Conservation (phyloP, 2,888 invertebrate genomes). For the Metalampra italica region DNA sequence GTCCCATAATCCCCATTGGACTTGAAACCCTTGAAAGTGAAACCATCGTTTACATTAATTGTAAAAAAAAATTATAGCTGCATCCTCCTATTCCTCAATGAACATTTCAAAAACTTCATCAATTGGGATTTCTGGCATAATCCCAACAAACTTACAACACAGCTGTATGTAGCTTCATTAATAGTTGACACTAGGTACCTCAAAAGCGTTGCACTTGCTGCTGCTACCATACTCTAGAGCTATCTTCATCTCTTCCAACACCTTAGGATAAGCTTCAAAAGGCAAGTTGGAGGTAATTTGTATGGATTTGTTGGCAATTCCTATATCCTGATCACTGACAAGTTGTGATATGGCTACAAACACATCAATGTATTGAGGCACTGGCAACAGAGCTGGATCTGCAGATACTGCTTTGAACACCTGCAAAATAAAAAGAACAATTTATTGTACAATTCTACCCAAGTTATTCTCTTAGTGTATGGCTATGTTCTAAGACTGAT, state of each 20-base stretch:
- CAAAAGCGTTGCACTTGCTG: slow-evolving; percentile 83
- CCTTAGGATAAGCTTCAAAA: slow-evolving; percentile 72
- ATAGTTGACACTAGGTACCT: slow-evolving; percentile 62
- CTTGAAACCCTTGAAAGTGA: too few species aligned
- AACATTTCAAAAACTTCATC: too few species aligned
- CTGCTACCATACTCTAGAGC: slow-evolving; percentile 78
- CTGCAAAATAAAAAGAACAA: slow-evolving; percentile 32
- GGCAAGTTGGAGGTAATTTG: slow-evolving; percentile 73
- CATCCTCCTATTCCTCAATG: too few species aligned
- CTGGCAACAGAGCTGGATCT: slow-evolving; percentile 44
- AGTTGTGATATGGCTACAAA: slow-evolving; percentile 77
- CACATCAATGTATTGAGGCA: slow-evolving; percentile 70
- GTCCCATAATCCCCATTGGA: too few species aligned
- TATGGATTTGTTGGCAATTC: slow-evolving; percentile 79
- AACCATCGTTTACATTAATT: too few species aligned
- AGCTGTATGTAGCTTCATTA: too few species aligned
- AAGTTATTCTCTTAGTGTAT: background rate
- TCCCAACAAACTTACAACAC: too few species aligned
- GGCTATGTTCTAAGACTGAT: too few species aligned
- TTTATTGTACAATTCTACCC: background rate
- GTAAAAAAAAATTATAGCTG: too few species aligned
- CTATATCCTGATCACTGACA: slow-evolving; percentile 78
- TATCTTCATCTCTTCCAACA: slow-evolving; percentile 77
- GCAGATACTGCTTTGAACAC: slow-evolving; percentile 48
- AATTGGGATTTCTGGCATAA: too few species aligned